phyloP scores from a whole-genome alignment of 2,888 invertebrate genomes.

The Rotaria sp. region DNA sequence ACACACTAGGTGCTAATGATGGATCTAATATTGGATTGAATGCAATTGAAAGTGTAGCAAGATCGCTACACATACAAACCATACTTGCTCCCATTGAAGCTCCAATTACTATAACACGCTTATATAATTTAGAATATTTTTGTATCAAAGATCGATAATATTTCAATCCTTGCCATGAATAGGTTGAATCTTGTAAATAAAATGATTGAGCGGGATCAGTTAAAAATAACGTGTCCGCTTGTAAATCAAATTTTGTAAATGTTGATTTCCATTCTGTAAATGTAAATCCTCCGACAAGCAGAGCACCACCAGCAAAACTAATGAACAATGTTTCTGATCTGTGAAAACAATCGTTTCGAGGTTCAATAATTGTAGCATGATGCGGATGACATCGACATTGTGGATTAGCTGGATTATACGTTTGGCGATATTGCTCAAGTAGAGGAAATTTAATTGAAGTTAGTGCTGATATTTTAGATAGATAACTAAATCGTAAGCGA shows the following conservation, averaged over 20 bases:
- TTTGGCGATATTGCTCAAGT: constrained; percentile 6
- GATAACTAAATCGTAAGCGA: not conserved
- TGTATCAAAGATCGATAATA: not conserved
- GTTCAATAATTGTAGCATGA: not conserved
- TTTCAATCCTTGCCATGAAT: constrained; percentile 16
- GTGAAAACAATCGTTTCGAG: not conserved
- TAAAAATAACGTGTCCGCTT: not conserved
- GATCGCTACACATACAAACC: constrained; percentile 26
- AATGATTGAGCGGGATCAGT: constrained; percentile 11
- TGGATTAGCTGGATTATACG: not conserved
- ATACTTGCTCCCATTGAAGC: constrained; percentile 14
- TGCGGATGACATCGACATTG: constrained; percentile 4
- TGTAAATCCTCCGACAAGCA: not conserved
- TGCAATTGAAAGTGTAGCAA: constrained; percentile 21
- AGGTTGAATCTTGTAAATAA: not conserved
- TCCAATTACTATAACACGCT: not conserved
- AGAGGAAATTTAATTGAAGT: constrained; percentile 7
- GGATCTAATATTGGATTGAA: constrained; percentile 23
- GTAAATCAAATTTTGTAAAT: not conserved
- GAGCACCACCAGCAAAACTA: not conserved
- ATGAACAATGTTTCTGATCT: constrained; percentile 2
- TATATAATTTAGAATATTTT: constrained; percentile 11
- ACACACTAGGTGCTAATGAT: not conserved
- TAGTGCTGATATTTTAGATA: not conserved
- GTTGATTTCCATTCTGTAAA: constrained; percentile 23